These are phyloP conservation scores for Lasioglossum baleicum DNA, from an alignment of 1,140 invertebrate species.

Conservation along the genomic window DNA sequence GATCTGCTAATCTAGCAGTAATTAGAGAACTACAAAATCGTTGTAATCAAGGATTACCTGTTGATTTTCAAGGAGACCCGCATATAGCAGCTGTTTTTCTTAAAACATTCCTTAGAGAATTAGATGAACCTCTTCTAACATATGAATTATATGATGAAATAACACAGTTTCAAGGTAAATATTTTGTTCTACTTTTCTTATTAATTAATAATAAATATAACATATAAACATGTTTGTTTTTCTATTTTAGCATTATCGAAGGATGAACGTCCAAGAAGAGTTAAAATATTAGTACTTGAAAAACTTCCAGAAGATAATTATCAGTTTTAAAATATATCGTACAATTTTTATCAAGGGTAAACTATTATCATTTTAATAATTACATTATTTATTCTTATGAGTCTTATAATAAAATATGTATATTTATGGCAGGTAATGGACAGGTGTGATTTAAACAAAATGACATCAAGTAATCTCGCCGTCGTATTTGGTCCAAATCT, in stretches of 20 bases:
- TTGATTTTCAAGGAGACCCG: conserved; percentile 88
- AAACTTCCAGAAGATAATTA: conserved; percentile 97
- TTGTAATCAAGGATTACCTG: conserved; percentile 91
- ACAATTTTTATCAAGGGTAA: conserved; percentile 94
- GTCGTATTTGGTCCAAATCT: conserved; percentile 97
- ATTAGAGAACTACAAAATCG: conserved; percentile 92
- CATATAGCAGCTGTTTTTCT: conserved; percentile 96
- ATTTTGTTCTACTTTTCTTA: conserved; percentile 11
- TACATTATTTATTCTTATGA: conserved; percentile 12
- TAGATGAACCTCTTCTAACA: conserved; percentile 96
- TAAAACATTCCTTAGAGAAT: conserved; percentile 96
- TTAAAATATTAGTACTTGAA: conserved; percentile 93
- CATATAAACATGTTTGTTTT: background rate
- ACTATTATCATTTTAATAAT: conserved; percentile 38
- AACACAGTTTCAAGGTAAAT: conserved; percentile 92
- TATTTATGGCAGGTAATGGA: conserved; percentile 89
- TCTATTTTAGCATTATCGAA: conserved; percentile 85
- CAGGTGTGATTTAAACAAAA: conserved; percentile 94
- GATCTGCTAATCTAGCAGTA: conserved; percentile 91
- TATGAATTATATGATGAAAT: conserved; percentile 97
- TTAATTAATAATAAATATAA: conserved; percentile 2
- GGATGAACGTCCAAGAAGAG: conserved; percentile 90
- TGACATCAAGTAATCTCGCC: conserved; percentile 95
- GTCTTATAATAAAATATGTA: background rate
- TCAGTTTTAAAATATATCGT: conserved; percentile 94